phyloP scores from a whole-genome alignment of 2,797 vertebrate species.

The Brachyalestes nurse region DNA sequence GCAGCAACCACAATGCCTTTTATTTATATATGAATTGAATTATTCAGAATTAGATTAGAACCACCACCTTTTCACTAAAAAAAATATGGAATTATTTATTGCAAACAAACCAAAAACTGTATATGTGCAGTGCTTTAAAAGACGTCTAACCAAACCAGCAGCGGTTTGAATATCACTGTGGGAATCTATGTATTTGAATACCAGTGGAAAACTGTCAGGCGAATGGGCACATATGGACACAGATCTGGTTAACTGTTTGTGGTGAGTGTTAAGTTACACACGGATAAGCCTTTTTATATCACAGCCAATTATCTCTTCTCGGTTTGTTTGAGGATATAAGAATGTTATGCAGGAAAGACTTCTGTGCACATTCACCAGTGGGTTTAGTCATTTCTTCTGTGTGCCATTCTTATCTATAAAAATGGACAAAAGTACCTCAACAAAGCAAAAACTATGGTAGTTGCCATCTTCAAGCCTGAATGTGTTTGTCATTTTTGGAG shows the following conservation, averaged over 20 bases:
- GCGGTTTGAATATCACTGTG: background rate
- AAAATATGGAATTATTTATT: too few relatives aligned
- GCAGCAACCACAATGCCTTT: background rate
- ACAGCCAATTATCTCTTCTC: background rate
- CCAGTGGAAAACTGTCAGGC: too few relatives aligned
- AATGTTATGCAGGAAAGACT: background rate
- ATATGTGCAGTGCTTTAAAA: background rate
- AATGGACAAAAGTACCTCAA: background rate
- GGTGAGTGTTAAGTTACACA: background rate
- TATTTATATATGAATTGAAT: background rate
- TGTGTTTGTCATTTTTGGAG: background rate
- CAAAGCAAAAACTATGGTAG: background rate
- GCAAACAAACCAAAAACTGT: too few relatives aligned
- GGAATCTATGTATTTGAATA: constrained; percentile 4
- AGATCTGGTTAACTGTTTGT: background rate
- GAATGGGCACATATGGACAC: background rate
- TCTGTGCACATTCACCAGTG: background rate
- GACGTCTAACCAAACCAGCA: background rate
- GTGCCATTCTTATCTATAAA: background rate
- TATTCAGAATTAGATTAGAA: background rate
- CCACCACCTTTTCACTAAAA: too few relatives aligned
- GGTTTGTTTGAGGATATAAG: background rate
- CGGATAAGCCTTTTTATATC: too few relatives aligned
- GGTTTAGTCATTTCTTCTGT: background rate
- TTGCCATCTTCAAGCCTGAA: background rate